Evolutionary conservation across 37 sponge, comb jelly and placozoan species (phyloP).

Genomic region (Ianthella basta): DNA sequence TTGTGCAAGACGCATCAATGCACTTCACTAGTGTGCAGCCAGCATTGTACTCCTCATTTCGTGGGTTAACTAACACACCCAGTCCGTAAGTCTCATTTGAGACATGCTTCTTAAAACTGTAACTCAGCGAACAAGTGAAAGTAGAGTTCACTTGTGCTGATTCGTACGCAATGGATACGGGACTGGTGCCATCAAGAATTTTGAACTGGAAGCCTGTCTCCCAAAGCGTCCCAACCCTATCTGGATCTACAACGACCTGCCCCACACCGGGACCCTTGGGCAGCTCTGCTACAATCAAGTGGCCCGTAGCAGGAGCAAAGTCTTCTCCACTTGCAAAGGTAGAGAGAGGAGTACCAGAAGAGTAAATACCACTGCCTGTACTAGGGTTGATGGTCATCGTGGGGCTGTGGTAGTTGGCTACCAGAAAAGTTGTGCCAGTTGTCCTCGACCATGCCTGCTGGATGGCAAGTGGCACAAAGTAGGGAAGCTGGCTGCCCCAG

Average conservation of each 20-base stretch:
- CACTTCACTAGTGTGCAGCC: neutral
- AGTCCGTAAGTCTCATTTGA: neutral
- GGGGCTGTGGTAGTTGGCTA: conserved; percentile 46
- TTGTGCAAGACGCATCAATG: neutral
- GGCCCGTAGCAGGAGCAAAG: neutral
- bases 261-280: neutral
- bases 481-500: conserved; percentile 57
- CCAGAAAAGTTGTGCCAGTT: conserved; percentile 40
- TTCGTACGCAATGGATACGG: neutral
- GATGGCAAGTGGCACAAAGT: conserved; percentile 14
- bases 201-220: neutral
- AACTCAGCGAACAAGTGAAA: neutral
- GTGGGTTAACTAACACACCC: neutral
- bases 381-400: too few relatives aligned
- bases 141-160: neutral
- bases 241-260: neutral
- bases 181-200: neutral
- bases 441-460: conserved; percentile 58
- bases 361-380: conserved; percentile 67
- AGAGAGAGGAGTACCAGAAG: conserved; percentile 23
- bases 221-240: neutral
- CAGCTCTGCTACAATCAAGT: neutral
- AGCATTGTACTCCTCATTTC: neutral
- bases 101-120: neutral
- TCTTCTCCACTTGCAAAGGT: neutral